Evolutionary conservation across 2,888 invertebrate genomes (phyloP).

Genomic region (Drosophila nr. medialis): DNA sequence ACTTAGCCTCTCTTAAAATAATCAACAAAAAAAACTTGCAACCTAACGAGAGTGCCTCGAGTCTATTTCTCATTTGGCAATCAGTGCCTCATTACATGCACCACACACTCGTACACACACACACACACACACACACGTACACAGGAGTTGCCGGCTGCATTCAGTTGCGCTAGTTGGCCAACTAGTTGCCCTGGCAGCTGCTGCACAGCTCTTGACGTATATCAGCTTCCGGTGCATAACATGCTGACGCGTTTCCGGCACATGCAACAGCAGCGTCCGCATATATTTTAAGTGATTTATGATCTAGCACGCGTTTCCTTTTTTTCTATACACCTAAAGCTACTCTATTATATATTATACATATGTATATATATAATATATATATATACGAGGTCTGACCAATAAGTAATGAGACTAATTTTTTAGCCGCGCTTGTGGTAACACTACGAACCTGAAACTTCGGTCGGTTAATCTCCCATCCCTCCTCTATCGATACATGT

Average conservation of each 20-base stretch:
- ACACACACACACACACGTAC: slow-evolving; percentile 2
- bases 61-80: slow-evolving; percentile 76
- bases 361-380: too few relatives aligned
- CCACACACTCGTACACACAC: not conserved
- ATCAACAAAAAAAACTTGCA: slow-evolving; percentile 52
- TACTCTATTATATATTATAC: too few relatives aligned
- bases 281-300: slow-evolving; percentile 70
- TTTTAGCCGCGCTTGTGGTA: too few relatives aligned
- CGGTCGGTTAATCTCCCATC: too few relatives aligned
- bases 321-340: slow-evolving; percentile 17
- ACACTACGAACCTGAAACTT: too few relatives aligned
- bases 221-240: slow-evolving; percentile 73
- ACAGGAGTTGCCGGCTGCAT: slow-evolving; percentile 11
- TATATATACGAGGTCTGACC: too few relatives aligned
- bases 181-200: slow-evolving; percentile 31
- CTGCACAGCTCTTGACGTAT: slow-evolving; percentile 49
- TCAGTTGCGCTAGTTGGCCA: slow-evolving; percentile 13
- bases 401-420: too few relatives aligned
- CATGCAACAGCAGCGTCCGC: slow-evolving; percentile 45
- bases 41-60: slow-evolving; percentile 33
- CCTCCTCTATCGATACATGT: too few relatives aligned
- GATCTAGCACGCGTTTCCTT: slow-evolving; percentile 37
- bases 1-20: slow-evolving; percentile 59
- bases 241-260: slow-evolving; percentile 74
- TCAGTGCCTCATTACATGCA: slow-evolving; percentile 80